Evolutionary conservation across 1,140 invertebrate genomes (phyloP).

Genomic region (Drosophila punjabiensis): DNA sequence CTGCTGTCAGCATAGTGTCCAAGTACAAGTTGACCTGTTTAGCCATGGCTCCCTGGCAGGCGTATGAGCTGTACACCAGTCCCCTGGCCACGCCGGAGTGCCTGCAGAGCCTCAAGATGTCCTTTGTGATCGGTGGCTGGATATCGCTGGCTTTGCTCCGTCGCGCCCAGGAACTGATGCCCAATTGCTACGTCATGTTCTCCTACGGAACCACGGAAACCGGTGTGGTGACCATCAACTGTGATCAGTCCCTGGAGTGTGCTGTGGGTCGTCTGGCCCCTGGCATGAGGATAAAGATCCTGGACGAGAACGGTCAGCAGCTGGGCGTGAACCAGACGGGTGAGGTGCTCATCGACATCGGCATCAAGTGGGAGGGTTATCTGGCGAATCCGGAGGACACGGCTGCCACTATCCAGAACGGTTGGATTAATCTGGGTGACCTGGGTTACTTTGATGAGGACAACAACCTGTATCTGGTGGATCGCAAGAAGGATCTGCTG

Average conservation of each 20-base stretch:
- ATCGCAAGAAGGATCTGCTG: conserved; percentile 89
- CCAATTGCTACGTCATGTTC: conserved; percentile 23
- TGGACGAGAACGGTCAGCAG: conserved; percentile 59
- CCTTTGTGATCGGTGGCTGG: conserved; percentile 52
- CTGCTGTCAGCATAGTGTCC: conserved; percentile 5
- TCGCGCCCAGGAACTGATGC: conserved; percentile 37
- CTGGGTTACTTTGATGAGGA: conserved; percentile 87
- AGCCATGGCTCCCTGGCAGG: conserved; percentile 60
- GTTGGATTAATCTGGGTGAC: conserved; percentile 89
- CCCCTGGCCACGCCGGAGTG: conserved; percentile 37
- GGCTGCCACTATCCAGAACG: conserved; percentile 49
- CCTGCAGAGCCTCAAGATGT: conserved; percentile 13
- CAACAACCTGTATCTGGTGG: conserved; percentile 86
- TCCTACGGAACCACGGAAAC: conserved; percentile 69
- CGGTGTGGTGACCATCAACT: conserved; percentile 35
- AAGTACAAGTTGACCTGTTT: conserved; percentile 47
- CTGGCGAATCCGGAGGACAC: conserved; percentile 56
- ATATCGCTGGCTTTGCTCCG: conserved; percentile 38
- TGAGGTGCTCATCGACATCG: conserved; percentile 62
- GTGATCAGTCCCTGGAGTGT: conserved; percentile 40
- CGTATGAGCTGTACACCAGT: conserved; percentile 58
- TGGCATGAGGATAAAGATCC: conserved; percentile 73
- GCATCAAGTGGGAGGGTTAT: conserved; percentile 64
- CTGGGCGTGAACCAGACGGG: conserved; percentile 51
- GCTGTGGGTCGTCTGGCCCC: conserved; percentile 50